Percentiles rank a stretch among this genome's conserved stretches.
These are phyloP conservation scores for Dromiciops gliroides DNA, from an alignment of 2,113 vertebrate species.

Conservation along the genomic window DNA sequence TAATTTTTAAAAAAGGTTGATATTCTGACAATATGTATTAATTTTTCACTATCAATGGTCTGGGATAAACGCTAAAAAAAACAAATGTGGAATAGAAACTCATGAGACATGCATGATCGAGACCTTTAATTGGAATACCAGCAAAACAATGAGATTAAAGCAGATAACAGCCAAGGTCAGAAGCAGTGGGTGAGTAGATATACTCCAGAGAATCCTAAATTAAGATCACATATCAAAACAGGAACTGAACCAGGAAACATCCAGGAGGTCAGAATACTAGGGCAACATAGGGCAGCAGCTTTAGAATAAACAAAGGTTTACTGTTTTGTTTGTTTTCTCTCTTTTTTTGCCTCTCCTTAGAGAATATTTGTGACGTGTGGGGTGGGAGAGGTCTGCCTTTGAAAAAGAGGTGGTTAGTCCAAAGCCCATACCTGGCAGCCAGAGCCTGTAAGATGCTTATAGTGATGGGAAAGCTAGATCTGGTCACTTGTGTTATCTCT, in stretches of 20 bases:
- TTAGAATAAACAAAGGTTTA: too few species aligned
- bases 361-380: too few species aligned
- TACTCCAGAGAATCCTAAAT: neutral
- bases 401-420: too few species aligned
- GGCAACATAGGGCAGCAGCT: too few species aligned
- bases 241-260: neutral
- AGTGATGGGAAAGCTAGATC: too few species aligned
- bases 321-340: too few species aligned
- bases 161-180: neutral
- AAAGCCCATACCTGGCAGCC: too few species aligned
- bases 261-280: too few species aligned
- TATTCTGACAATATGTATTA: neutral
- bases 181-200: neutral
- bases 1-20: neutral
- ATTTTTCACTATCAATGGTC: neutral
- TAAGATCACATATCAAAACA: neutral
- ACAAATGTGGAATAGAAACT: neutral
- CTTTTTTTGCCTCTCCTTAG: too few species aligned
- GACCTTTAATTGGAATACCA: neutral
- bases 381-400: too few species aligned
- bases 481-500: neutral
- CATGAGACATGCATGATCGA: neutral
- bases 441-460: too few species aligned
- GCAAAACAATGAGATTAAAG: neutral
- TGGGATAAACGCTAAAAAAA: neutral